Evolutionary conservation across 2,797 vertebrate species (phyloP), one percentile per base, ranked within the genome.

Genomic region (Hypotaenidia okinawae): DNA sequence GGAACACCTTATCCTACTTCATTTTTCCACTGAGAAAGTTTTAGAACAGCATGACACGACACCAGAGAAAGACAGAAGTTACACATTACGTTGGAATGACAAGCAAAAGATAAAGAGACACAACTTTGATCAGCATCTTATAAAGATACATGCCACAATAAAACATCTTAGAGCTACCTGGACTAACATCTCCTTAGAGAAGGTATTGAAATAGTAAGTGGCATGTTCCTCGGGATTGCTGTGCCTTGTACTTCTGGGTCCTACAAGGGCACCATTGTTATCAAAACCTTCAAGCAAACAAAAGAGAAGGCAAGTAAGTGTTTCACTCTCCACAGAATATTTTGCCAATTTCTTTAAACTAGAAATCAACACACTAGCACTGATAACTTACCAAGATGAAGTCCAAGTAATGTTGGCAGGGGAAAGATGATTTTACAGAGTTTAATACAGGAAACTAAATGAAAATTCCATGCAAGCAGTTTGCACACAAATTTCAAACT

Each of bases 141-240:
- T n/a, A 61, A 91, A 58, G 51, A 64, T 24, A 87, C 4, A 91
- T 7, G 28, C 7, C 51, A 72, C 15, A 89, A 23, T 39, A 41
- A 54, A 85, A 79, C 75, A 95, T 12, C 1, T 1, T 8, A n/a
- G 47, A 78, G 92, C 94, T 98, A 99, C 99, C 99, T 99, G 99
- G 78, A 99, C 98, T 87, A 99, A 97, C 98, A 99, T 98, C 93
- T 99, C 99, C 97, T 99, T 99, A 41, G 99, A 99, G 98, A 99
- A 99, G 47, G 98, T 98, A 97, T 99, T 99, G 96, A 99, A 99
- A 97, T 99, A 99, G 75, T 99, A 99, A 76, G 98, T 98, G n/a
- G 99, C 99, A 22, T 99, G 98, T 87, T 99, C 99, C 95, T 99
- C 99, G 0, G 99, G 99, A 97, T 99, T 99, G 97, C 99, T 99